Evolutionary conservation across 2,797 vertebrate species (phyloP), one percentile per base, ranked within the genome.

Genomic region (Pipistrellus nathusii): DNA sequence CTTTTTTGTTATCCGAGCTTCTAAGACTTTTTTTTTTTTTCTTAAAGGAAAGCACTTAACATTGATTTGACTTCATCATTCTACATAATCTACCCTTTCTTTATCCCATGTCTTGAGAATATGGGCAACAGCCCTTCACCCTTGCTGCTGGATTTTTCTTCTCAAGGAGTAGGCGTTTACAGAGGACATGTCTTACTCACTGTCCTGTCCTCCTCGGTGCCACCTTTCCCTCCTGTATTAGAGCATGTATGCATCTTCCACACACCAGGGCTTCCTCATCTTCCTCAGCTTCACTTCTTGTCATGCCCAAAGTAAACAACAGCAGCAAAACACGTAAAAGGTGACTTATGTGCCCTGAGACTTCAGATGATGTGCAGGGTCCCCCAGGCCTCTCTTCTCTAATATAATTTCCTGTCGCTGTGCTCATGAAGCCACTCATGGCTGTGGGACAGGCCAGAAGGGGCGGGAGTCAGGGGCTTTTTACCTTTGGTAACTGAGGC

Each of bases 41-140:
- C 38, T 41, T 55, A 25, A 62, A 62, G 44, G 17, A 76, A 95
- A 93, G 2, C 30, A 5, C 41, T 73, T 69, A 57, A 32, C 51
- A 46, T 64, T n/a, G 57, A 80, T 72, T 87, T 91, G 69, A 13
- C 25, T 85, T 85, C 32, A 55, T 75, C n/a, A 57, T 87, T 91
- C 76, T 94, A 18, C 18, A 13, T 35, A 32, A 30, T 44, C 25
- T 15, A 38, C 5, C 25, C n/a, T 59, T 90, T 64, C 30, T 75
- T 68, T 57, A 21, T 55, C 48, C 23, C 3, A 2, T n/a, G 14
- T 85, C 81, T 81, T 53, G 38, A 88, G 44, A 86, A 15, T 25
- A 55, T 14, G 41, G 59, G 41, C 48, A 59, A 44, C 5, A 66
- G 5, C 44, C 3, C 12, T 71, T 51, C 27, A 69, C 35, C 20